A percentile compares a stretch with the other conserved stretches of the same genome.
phyloP scores from a whole-genome alignment of 2,888 invertebrate species.

The Campoplex capitator region DNA sequence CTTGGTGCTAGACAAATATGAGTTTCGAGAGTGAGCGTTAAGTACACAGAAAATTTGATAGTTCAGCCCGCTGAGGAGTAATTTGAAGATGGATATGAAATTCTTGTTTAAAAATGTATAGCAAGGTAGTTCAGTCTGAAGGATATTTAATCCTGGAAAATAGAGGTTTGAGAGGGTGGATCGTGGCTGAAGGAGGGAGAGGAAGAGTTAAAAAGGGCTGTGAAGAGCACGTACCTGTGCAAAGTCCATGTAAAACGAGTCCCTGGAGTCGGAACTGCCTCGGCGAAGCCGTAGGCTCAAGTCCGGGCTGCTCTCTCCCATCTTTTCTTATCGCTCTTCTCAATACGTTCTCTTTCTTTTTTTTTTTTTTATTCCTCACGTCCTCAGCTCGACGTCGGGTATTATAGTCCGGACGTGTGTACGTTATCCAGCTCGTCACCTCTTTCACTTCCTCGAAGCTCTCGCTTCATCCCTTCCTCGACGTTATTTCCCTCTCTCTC shows the following conservation, averaged over 20 bases:
- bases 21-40: background rate
- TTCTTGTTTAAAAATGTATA: conserved; percentile 5
- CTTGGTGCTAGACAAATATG: background rate
- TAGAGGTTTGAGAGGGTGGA: background rate
- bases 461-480: conserved; percentile 33
- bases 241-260: conserved; percentile 96
- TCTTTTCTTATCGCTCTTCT: conserved; percentile 78
- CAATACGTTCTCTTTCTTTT: conserved; percentile 42
- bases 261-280: conserved; percentile 94
- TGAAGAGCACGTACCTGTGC: conserved; percentile 86
- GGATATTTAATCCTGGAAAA: background rate
- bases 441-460: conserved; percentile 55
- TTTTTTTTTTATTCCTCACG: conserved; percentile 36
- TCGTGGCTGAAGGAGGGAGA: background rate
- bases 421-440: conserved; percentile 43
- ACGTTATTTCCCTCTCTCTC: conserved; percentile 47
- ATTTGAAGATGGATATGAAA: background rate
- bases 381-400: conserved; percentile 15
- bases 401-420: conserved; percentile 45
- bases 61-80: background rate
- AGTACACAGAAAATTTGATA: conserved; percentile 2
- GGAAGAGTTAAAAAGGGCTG: conserved; percentile 1
- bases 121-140: background rate
- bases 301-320: conserved; percentile 94
- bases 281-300: conserved; percentile 93